Percentiles rank a stretch among this genome's conserved stretches.
Conservation (phyloP, 2,888 invertebrate genomes). For the Melanostoma mellinum region DNA sequence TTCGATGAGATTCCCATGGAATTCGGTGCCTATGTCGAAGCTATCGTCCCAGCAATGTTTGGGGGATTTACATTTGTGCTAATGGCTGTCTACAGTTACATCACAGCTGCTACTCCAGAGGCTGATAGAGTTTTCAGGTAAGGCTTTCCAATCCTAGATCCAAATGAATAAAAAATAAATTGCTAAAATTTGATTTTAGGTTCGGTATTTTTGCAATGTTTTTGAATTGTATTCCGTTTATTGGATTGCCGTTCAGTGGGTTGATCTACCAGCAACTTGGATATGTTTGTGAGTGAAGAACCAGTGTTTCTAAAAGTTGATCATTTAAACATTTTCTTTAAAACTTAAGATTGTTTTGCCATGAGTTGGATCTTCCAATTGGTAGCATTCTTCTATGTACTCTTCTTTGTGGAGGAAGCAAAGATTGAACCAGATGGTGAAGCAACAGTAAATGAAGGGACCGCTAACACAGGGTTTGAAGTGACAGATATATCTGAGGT, state of each 20-base stretch:
- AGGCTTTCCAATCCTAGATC: not conserved
- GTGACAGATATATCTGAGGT: constrained; percentile 75
- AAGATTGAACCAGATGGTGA: constrained; percentile 62
- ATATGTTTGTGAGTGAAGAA: constrained; percentile 78
- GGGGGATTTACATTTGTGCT: constrained; percentile 80
- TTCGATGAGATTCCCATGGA: constrained; percentile 80
- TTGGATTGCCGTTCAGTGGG: constrained; percentile 80
- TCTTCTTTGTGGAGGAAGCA: constrained; percentile 80
- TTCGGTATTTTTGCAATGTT: constrained; percentile 82
- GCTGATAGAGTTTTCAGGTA: constrained; percentile 80
- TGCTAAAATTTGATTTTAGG: constrained; percentile 51
- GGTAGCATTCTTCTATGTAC: constrained; percentile 79
- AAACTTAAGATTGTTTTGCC: constrained; percentile 78
- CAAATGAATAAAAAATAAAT: not conserved
- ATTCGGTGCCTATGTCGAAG: constrained; percentile 80
- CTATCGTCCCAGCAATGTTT: constrained; percentile 80
- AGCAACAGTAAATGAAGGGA: constrained; percentile 65
- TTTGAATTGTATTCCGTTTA: constrained; percentile 78
- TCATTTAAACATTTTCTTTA: not conserved
- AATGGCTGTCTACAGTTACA: constrained; percentile 81
- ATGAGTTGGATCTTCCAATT: constrained; percentile 79
- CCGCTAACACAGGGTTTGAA: constrained; percentile 78
- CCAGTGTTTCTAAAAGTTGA: not conserved
- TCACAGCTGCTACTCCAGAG: constrained; percentile 80
- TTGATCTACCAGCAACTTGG: constrained; percentile 78